Evolutionary conservation across 2,888 invertebrate species (phyloP).

Genomic region (Lasioglossum lativentre): DNA sequence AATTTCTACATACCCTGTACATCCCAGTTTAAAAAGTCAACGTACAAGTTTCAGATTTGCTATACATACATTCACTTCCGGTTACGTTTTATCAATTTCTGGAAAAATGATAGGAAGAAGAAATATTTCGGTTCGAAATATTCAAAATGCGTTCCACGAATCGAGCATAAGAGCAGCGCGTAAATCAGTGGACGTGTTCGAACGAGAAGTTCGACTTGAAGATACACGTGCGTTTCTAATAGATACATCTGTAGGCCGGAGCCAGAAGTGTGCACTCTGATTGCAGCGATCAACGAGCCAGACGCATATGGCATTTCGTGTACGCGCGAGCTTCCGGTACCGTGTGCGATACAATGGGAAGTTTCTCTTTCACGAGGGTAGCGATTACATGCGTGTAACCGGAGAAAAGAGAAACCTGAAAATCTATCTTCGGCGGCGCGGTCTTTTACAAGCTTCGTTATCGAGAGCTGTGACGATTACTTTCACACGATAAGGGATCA

Average conservation of each 20-base stretch:
- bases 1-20: too few species aligned
- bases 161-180: background rate
- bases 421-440: constrained; percentile 46
- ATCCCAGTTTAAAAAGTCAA: too few species aligned
- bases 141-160: background rate
- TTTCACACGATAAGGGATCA: constrained; percentile 62
- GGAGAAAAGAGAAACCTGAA: constrained; percentile 60
- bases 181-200: background rate
- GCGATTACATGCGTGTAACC: constrained; percentile 52
- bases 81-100: background rate
- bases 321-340: constrained; percentile 56
- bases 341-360: constrained; percentile 52
- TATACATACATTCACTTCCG: background rate
- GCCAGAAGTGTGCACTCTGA: constrained; percentile 43
- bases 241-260: background rate
- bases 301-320: constrained; percentile 29
- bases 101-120: background rate
- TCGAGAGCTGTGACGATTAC: constrained; percentile 64
- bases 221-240: background rate
- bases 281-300: constrained; percentile 33
- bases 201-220: background rate
- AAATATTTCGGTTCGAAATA: too few species aligned
- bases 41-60: too few species aligned
- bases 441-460: constrained; percentile 49
- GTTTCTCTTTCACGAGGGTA: constrained; percentile 60